These are phyloP conservation scores for Macrostomum cliftonense DNA, from an alignment of 2,888 invertebrate genomes.

Conservation along the genomic window DNA sequence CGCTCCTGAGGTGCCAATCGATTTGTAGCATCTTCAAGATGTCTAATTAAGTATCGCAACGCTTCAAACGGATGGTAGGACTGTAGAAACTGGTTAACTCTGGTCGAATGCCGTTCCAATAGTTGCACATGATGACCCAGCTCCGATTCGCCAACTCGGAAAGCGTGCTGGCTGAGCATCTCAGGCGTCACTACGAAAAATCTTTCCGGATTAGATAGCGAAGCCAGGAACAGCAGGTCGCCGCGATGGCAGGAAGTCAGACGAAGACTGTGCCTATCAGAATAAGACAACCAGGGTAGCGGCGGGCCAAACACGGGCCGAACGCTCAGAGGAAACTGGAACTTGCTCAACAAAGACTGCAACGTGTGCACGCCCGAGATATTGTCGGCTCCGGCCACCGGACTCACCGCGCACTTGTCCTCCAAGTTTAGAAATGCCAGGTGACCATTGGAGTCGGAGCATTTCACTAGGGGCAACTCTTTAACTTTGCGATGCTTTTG, in stretches of 20 bases:
- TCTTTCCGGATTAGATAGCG: slow-evolving; percentile 9
- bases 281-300: slow-evolving; percentile 1
- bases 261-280: slow-evolving; percentile 9
- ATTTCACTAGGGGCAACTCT: slow-evolving; percentile 4
- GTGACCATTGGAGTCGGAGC: slow-evolving; percentile 4
- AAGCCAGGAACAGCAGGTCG: slow-evolving; percentile 7
- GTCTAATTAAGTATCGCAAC: slow-evolving; percentile 6
- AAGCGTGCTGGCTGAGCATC: slow-evolving; percentile 9
- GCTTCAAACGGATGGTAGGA: slow-evolving; percentile 9
- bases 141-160: slow-evolving; percentile 3
- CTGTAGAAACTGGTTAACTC: slow-evolving; percentile 7
- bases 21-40: slow-evolving; percentile 6
- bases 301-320: slow-evolving; percentile 4
- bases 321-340: slow-evolving; percentile 5
- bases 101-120: not conserved
- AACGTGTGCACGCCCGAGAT: slow-evolving; percentile 9
- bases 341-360: slow-evolving; percentile 6
- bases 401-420: slow-evolving; percentile 3
- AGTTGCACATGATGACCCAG: not conserved
- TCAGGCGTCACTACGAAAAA: slow-evolving; percentile 9
- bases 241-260: slow-evolving; percentile 4
- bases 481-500: slow-evolving; percentile 7
- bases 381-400: slow-evolving; percentile 6
- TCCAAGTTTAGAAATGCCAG: slow-evolving; percentile 2
- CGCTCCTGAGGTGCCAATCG: not conserved